These are phyloP conservation scores for Tetragnatha versicolor DNA, from an alignment of 1,140 invertebrate genomes.

Conservation along the genomic window DNA sequence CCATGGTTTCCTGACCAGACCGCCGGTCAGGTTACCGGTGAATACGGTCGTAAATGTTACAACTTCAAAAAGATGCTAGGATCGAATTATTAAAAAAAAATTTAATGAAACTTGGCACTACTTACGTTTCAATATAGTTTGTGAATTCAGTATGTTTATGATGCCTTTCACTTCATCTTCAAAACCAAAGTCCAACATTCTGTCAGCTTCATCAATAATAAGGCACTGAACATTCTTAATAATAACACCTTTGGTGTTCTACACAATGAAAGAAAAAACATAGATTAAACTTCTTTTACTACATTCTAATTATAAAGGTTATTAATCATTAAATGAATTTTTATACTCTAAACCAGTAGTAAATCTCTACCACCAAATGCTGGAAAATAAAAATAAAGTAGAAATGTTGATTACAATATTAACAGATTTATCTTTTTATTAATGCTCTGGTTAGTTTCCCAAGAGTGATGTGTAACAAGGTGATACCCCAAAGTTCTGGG, in stretches of 20 bases:
- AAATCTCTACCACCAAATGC: neutral
- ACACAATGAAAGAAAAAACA: conserved; percentile 35
- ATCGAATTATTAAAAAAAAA: neutral
- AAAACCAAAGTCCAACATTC: conserved; percentile 98
- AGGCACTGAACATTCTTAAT: conserved; percentile 96
- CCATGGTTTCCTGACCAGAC: no score
- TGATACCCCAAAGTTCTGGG: no score
- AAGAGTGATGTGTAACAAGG: no score
- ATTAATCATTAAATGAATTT: neutral
- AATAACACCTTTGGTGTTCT: conserved; percentile 92
- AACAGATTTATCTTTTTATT: no score
- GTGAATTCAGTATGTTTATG: conserved; percentile 72
- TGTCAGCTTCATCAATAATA: conserved; percentile 98
- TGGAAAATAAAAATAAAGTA: neutral
- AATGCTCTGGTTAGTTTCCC: no score
- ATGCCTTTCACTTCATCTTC: conserved; percentile 99
- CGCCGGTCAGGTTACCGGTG: no score
- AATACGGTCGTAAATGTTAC: no score
- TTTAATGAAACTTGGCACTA: conserved; percentile 83
- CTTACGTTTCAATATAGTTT: conserved; percentile 76
- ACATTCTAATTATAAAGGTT: neutral
- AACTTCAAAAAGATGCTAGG: neutral
- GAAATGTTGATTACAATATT: neutral
- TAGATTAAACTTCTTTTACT: no score
- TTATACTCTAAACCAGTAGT: neutral